Conservation (phyloP, 2,888 invertebrate genomes). For the Keiferia lycopersicella region DNA sequence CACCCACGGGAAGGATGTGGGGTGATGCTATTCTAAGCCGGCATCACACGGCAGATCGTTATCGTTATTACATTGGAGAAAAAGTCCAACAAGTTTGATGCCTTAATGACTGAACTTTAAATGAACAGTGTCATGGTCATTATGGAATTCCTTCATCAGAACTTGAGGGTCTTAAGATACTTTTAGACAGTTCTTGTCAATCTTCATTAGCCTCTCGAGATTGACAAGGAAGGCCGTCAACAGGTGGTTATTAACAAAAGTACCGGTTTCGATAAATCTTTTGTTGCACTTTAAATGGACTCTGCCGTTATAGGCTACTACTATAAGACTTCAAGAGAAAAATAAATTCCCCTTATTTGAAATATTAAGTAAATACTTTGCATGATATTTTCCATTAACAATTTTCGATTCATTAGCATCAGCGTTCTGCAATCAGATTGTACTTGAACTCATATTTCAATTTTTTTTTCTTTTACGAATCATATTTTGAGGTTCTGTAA, state of each 20-base stretch:
- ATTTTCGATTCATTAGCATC: background rate
- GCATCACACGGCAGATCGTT: too few species aligned
- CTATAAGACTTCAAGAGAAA: conserved; percentile 46
- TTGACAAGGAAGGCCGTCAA: conserved; percentile 61
- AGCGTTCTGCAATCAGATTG: background rate
- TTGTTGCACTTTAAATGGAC: conserved; percentile 52
- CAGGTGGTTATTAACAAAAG: conserved; percentile 56
- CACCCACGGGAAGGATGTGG: too few species aligned
- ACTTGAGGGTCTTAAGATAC: conserved; percentile 34
- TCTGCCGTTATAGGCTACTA: conserved; percentile 51
- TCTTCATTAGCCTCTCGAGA: conserved; percentile 56
- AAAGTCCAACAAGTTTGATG: background rate
- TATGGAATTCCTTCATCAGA: conserved; percentile 6
- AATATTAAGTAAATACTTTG: background rate
- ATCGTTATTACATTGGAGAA: background rate
- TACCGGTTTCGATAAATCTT: conserved; percentile 45
- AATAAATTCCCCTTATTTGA: conserved; percentile 5
- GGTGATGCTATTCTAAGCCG: too few species aligned
- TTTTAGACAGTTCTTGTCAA: conserved; percentile 45
- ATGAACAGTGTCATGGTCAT: background rate
- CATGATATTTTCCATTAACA: background rate
- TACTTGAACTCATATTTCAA: background rate
- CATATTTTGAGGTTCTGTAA: background rate
- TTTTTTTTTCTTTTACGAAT: background rate
- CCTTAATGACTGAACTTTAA: conserved; percentile 12